Percentiles rank a stretch among this genome's conserved stretches.
These are phyloP conservation scores for Noctuana brunneofusca DNA, from an alignment of 2,888 invertebrate species.

Conservation along the genomic window DNA sequence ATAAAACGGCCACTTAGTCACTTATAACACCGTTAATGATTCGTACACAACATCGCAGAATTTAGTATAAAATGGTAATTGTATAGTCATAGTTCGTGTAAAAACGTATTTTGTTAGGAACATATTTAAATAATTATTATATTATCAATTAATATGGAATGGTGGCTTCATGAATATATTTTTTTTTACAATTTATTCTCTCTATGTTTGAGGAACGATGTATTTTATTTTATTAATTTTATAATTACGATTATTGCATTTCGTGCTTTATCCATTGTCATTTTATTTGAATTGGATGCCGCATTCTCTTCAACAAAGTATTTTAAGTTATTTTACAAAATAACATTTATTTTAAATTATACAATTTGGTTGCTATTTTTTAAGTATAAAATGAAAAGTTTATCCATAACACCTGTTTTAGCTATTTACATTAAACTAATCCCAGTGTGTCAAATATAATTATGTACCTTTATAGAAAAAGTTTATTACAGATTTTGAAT, in stretches of 20 bases:
- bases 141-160: not conserved
- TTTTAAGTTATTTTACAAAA: not conserved
- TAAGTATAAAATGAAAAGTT: not conserved
- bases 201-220: conserved; percentile 5
- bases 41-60: conserved; percentile 39
- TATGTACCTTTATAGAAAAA: conserved; percentile 17
- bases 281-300: not conserved
- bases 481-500: conserved; percentile 19
- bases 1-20: too few species aligned
- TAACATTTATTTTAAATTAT: not conserved
- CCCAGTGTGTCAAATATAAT: conserved; percentile 31
- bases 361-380: not conserved
- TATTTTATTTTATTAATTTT: conserved; percentile 11
- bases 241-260: conserved; percentile 6
- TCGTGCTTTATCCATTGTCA: conserved; percentile 1
- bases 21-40: too few species aligned
- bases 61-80: conserved; percentile 38
- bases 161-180: conserved; percentile 11
- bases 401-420: not conserved
- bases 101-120: conserved; percentile 35
- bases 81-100: conserved; percentile 41
- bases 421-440: conserved; percentile 11
- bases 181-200: conserved; percentile 17
- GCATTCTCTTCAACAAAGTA: not conserved
- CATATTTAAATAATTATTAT: conserved; percentile 12